Base-by-base conservation (phyloP, 2,888 invertebrate genomes). In the Diarsia mendica region DNA sequence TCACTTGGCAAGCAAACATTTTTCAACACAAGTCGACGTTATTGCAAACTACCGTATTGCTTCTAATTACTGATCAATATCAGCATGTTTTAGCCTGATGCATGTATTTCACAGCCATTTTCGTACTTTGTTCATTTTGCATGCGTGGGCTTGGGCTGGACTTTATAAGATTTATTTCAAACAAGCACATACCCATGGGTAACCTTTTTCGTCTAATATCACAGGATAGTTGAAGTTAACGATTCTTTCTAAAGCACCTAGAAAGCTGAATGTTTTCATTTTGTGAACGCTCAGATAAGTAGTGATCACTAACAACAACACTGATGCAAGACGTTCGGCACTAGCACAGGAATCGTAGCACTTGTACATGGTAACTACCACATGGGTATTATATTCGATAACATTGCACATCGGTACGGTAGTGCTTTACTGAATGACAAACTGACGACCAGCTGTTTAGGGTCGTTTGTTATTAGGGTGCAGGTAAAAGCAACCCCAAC, bases 401-500 rank as follows among this genome's bases (percentile, higher is more conserved):
- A 82, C 88, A 90, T 88, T 83, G 80, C 88, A 85, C 85, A 71
- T 73, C 66, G 82, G 72, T 46, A 66, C 66, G 82, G 72, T 46
- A 66, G 67, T 63, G 55, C 61, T 80, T 75, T 72, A 75, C 77
- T 72, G 77, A 77, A 75, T 80, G 72, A 68, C 75, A 76, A 78
- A 88, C 86, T 80, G 83, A 70, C 67, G 73, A 53, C 85, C 90
- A 91, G 90, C 88, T 90, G 90, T 86, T 88, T 73, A 66, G 69
- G 77, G 64, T 51, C 71, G 74, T 80, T 80, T 71, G 60, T 67
- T 67, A 72, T 79, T 79, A 82, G 92, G 91, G 89, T 82, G 90
- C 95, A 95, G 95, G 94, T 94, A 95, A 92, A 89, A 89, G 80
- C 83, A 72, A 77, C 90, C 88, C 82, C 71, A 77, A 80, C 80